phyloP scores from a whole-genome alignment of 2,797 vertebrate species.

The Cottoperca gobio region DNA sequence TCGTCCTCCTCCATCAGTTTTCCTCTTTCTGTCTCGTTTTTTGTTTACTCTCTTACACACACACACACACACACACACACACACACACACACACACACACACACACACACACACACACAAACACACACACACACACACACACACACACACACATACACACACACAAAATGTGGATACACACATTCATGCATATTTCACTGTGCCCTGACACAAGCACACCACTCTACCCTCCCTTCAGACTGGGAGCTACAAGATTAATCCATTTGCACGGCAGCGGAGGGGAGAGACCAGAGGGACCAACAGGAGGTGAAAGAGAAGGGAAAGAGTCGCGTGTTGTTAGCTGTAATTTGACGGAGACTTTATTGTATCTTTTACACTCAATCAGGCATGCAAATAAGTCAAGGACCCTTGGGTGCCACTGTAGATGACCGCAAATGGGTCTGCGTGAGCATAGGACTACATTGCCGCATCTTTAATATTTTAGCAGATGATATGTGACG shows the following conservation, averaged over 20 bases:
- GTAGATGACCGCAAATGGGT: slow-evolving; percentile 2
- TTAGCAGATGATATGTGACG: slow-evolving; percentile 43
- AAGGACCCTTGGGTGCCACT: background rate
- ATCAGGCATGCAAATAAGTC: slow-evolving; percentile 20
- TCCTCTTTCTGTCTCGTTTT: slow-evolving; percentile 16
- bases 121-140: slow-evolving; percentile 36
- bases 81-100: background rate
- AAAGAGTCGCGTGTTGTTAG: slow-evolving; percentile 8
- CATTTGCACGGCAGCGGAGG: slow-evolving; percentile 72
- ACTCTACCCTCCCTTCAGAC: slow-evolving; percentile 66
- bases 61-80: background rate
- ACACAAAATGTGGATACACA: slow-evolving; percentile 26
- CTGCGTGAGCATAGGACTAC: background rate
- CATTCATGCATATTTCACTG: slow-evolving; percentile 72
- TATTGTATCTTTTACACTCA: slow-evolving; percentile 34
- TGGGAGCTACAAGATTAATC: slow-evolving; percentile 78
- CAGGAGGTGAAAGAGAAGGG: background rate
- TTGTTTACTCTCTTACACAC: slow-evolving; percentile 22
- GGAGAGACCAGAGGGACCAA: slow-evolving; percentile 39
- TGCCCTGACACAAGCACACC: slow-evolving; percentile 50
- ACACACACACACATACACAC: slow-evolving; percentile 17
- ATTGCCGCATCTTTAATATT: slow-evolving; percentile 28
- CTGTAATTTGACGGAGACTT: slow-evolving; percentile 29
- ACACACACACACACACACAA: slow-evolving; percentile 39
- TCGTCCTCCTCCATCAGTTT: slow-evolving; percentile 33